Evolutionary conservation across 2,888 invertebrate genomes (phyloP).

Genomic region (Acrobasis suavella): DNA sequence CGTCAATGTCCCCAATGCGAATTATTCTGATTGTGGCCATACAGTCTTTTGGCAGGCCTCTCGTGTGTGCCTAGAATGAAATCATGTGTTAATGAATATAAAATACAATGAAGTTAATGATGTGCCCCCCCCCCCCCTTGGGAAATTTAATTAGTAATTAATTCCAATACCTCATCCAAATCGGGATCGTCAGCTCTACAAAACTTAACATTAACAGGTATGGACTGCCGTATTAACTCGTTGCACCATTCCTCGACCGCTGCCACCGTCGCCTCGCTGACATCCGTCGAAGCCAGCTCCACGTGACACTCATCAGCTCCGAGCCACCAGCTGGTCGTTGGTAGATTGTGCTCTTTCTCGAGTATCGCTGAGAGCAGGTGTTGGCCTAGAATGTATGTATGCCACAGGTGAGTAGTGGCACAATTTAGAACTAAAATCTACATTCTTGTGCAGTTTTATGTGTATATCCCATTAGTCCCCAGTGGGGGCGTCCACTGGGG

Average conservation of each 20-base stretch:
- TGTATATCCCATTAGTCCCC: too few species aligned
- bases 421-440: too few species aligned
- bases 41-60: constrained; percentile 91
- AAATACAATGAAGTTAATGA: too few species aligned
- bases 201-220: constrained; percentile 84
- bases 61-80: constrained; percentile 81
- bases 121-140: too few species aligned
- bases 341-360: constrained; percentile 85
- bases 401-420: too few species aligned
- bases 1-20: constrained; percentile 88
- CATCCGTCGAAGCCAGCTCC: constrained; percentile 83
- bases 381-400: constrained; percentile 83
- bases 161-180: constrained; percentile 62
- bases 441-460: too few species aligned
- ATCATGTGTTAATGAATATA: too few species aligned
- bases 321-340: constrained; percentile 92
- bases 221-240: constrained; percentile 84
- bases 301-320: constrained; percentile 88
- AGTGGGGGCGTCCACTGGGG: too few species aligned
- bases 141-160: too few species aligned
- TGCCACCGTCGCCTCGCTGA: constrained; percentile 76
- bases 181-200: constrained; percentile 84
- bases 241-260: constrained; percentile 85
- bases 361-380: constrained; percentile 91
- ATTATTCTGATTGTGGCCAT: constrained; percentile 89